phyloP scores from a whole-genome alignment of 2,888 invertebrate genomes.

The Ichneumoninae sp. region DNA sequence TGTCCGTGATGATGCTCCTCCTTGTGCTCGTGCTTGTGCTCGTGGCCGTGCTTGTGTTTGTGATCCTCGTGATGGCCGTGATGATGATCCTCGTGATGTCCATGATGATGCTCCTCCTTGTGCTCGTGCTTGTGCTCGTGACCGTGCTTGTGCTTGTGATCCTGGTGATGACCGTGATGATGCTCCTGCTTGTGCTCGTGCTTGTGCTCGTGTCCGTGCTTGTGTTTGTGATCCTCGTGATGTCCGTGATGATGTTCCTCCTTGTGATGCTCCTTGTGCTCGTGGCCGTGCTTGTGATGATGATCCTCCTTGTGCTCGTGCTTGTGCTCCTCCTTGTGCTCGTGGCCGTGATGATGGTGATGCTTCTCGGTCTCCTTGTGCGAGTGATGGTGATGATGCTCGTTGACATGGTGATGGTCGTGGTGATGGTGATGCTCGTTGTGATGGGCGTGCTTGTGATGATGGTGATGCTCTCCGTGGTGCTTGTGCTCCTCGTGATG shows the following conservation, averaged over 20 bases:
- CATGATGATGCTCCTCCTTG: conserved; percentile 73
- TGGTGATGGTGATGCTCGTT: conserved; percentile 80
- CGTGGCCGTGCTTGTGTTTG: conserved; percentile 74
- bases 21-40: conserved; percentile 72
- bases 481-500: conserved; percentile 78
- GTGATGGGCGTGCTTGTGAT: conserved; percentile 78
- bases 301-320: conserved; percentile 79
- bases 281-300: conserved; percentile 78
- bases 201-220: conserved; percentile 75
- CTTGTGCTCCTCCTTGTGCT: conserved; percentile 78
- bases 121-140: conserved; percentile 78
- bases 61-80: conserved; percentile 74
- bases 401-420: conserved; percentile 78
- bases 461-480: conserved; percentile 78
- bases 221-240: conserved; percentile 71
- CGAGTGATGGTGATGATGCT: conserved; percentile 79
- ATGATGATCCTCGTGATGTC: conserved; percentile 69
- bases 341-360: conserved; percentile 79
- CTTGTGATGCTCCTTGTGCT: conserved; percentile 74
- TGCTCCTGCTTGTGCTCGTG: conserved; percentile 76
- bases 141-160: conserved; percentile 75
- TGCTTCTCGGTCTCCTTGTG: conserved; percentile 79
- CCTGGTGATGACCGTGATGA: conserved; percentile 74
- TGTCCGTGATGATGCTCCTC: conserved; percentile 74
- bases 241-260: conserved; percentile 71